These are phyloP conservation scores for Plagodis dolabraria DNA, from an alignment of 2,888 invertebrate genomes.

Conservation along the genomic window DNA sequence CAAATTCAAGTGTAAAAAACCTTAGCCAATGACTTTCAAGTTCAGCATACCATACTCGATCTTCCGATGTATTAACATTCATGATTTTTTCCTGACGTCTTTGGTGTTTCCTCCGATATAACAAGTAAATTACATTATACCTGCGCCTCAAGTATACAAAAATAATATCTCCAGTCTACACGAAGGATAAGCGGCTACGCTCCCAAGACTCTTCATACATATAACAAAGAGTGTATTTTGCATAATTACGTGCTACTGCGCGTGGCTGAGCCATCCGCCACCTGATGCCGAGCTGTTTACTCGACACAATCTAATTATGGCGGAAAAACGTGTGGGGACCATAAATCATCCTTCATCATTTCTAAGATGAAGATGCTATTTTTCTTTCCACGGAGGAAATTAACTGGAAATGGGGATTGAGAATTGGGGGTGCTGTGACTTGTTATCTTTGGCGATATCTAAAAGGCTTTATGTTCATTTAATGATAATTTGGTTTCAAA, in stretches of 20 bases:
- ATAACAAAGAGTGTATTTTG: slow-evolving; percentile 16
- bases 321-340: slow-evolving; percentile 51
- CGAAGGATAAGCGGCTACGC: no score
- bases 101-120: no score
- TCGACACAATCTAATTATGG: slow-evolving; percentile 55
- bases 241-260: slow-evolving; percentile 29
- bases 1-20: no score
- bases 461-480: neutral
- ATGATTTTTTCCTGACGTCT: no score
- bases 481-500: neutral
- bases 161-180: no score
- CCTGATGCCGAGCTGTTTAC: slow-evolving; percentile 67
- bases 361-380: slow-evolving; percentile 38
- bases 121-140: no score
- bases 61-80: no score
- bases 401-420: slow-evolving; percentile 26
- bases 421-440: slow-evolving; percentile 7
- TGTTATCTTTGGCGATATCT: slow-evolving; percentile 5
- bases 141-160: no score
- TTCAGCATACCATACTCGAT: no score
- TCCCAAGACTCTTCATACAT: neutral
- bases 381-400: slow-evolving; percentile 31
- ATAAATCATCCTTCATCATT: slow-evolving; percentile 73
- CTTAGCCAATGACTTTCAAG: no score
- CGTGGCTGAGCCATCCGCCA: slow-evolving; percentile 31